These are phyloP conservation scores for Odocoileus hemionus DNA, from an alignment of 2,113 vertebrate species.

Conservation along the genomic window DNA sequence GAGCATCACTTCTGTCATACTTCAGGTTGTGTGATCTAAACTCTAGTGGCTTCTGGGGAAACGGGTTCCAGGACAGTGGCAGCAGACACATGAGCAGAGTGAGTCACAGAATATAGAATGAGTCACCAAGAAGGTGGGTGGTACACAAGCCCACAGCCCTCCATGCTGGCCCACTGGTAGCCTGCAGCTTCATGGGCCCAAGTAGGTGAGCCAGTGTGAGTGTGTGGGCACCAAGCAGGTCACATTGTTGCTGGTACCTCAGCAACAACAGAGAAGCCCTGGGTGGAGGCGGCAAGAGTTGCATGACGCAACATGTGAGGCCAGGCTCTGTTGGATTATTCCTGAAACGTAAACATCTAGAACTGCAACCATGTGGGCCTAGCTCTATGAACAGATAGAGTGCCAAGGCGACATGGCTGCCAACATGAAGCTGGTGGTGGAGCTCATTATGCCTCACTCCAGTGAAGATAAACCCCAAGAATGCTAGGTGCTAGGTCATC, in stretches of 20 bases:
- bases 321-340: neutral
- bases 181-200: neutral
- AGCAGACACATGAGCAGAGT: neutral
- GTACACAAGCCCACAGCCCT: neutral
- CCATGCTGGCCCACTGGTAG: neutral
- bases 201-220: neutral
- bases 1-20: neutral
- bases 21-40: neutral
- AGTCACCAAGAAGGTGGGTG: constrained; percentile 10
- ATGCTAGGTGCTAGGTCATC: neutral
- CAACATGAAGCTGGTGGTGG: neutral
- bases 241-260: neutral
- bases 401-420: neutral
- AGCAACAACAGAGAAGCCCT: neutral
- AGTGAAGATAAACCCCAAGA: neutral
- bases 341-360: neutral
- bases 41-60: neutral
- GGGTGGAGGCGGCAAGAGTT: neutral
- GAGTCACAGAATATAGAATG: constrained; percentile 4
- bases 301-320: neutral
- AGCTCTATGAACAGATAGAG: neutral
- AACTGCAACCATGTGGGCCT: neutral
- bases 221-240: neutral
- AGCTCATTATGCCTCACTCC: neutral
- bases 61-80: neutral